Evolutionary conservation across 2,113 vertebrate genomes (phyloP).

Genomic region (Hemiprocne comata): DNA sequence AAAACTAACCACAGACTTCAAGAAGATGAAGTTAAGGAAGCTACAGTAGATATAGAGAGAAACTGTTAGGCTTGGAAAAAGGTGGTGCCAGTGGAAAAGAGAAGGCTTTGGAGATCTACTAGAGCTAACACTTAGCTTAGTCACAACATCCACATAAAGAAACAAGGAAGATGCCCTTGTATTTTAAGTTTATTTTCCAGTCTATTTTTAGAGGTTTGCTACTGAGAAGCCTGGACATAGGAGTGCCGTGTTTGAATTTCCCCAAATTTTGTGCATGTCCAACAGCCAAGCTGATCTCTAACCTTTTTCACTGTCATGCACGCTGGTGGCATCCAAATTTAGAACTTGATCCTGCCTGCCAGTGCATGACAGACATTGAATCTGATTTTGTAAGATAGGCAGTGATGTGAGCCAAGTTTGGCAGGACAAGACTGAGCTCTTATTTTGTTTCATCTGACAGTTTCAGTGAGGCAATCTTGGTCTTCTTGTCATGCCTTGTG

Average conservation of each 20-base stretch:
- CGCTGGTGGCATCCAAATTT: conserved; percentile 25
- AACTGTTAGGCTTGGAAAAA: neutral
- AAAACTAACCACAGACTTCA: neutral
- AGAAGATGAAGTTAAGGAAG: neutral
- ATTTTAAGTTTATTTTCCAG: neutral
- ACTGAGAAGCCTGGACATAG: neutral
- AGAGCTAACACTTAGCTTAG: neutral
- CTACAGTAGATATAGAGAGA: neutral
- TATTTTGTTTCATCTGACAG: conserved; percentile 59
- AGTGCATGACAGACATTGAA: neutral
- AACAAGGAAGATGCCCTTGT: neutral
- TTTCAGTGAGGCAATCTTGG: conserved; percentile 37
- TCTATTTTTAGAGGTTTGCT: neutral
- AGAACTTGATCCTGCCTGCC: conserved; percentile 30
- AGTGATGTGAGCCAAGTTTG: conserved; percentile 52
- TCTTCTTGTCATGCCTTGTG: conserved; percentile 45
- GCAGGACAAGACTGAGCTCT: conserved; percentile 41
- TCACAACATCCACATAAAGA: neutral
- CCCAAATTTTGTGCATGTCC: neutral
- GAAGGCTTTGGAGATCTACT: neutral
- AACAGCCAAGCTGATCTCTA: neutral
- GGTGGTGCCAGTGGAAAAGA: neutral
- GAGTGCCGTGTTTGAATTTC: neutral
- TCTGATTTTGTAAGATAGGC: conserved; percentile 59
- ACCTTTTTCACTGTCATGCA: neutral